phyloP scores from a whole-genome alignment of 2,113 vertebrate genomes.

The Propithecus coquereli region DNA sequence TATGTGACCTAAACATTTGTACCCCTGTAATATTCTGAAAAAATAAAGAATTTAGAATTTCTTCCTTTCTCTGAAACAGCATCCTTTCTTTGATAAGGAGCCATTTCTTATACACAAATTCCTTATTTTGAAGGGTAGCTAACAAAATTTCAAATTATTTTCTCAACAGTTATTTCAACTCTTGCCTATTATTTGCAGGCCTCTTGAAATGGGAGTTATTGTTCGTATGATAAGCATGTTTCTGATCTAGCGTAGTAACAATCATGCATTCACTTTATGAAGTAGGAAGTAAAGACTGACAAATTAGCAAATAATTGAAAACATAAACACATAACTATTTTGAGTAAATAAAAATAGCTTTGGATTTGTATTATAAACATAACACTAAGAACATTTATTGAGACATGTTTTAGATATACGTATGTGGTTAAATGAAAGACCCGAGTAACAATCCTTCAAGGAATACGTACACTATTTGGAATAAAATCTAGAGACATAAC shows the following conservation, averaged over 20 bases:
- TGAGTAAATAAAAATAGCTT: not conserved
- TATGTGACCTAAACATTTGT: too few relatives aligned
- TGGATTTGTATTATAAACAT: not conserved
- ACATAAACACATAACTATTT: not conserved
- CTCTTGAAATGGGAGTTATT: not conserved
- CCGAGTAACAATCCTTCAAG: not conserved
- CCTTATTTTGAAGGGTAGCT: not conserved
- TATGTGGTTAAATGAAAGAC: constrained; percentile 1
- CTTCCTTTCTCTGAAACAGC: not conserved
- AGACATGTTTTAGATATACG: not conserved
- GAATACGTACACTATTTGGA: not conserved
- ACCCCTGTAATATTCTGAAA: too few relatives aligned
- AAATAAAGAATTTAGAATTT: not conserved
- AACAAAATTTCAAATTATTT: constrained; percentile 27
- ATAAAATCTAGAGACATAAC: not conserved
- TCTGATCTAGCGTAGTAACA: not conserved
- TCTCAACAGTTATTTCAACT: not conserved
- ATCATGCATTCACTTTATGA: not conserved
- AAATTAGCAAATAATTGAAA: not conserved
- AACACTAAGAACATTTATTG: not conserved
- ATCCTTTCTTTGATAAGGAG: not conserved
- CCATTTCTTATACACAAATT: not conserved
- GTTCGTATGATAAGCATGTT: not conserved
- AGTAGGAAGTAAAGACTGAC: not conserved
- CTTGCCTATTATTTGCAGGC: not conserved